These are phyloP conservation scores for Eulithis prunata DNA, from an alignment of 2,888 invertebrate species.

Conservation along the genomic window DNA sequence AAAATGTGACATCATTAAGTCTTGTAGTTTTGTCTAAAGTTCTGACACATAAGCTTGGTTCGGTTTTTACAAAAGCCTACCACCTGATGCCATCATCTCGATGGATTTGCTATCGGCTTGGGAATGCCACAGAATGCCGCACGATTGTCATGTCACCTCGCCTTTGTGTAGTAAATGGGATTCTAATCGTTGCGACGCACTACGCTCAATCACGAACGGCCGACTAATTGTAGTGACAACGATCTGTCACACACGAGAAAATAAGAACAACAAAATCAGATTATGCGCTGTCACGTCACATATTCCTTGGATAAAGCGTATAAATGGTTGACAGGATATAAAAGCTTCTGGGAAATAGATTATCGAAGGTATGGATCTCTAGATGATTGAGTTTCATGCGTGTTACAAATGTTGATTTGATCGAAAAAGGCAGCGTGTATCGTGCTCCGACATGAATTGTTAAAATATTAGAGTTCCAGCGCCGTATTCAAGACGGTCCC, in stretches of 20 bases:
- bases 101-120: slow-evolving; percentile 39
- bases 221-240: slow-evolving; percentile 42
- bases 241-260: slow-evolving; percentile 37
- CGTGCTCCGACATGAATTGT: slow-evolving; percentile 31
- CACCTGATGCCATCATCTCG: slow-evolving; percentile 16
- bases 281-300: slow-evolving; percentile 20
- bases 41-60: too few species aligned
- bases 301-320: slow-evolving; percentile 12
- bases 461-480: slow-evolving; percentile 23
- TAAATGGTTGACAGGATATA: slow-evolving; percentile 12
- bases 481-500: slow-evolving; percentile 14
- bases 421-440: slow-evolving; percentile 19
- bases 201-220: slow-evolving; percentile 40
- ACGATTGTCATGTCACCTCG: slow-evolving; percentile 32
- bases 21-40: too few species aligned
- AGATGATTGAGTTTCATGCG: slow-evolving; percentile 14
- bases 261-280: slow-evolving; percentile 18
- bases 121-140: slow-evolving; percentile 39
- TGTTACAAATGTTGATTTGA: slow-evolving; percentile 24
- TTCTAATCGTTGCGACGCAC: slow-evolving; percentile 43
- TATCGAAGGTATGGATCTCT: slow-evolving; percentile 1
- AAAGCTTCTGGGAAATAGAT: slow-evolving; percentile 8
- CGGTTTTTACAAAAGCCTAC: neutral
- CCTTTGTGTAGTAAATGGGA: slow-evolving; percentile 49
- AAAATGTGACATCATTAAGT: too few species aligned